These are phyloP conservation scores for Isichthys henryi DNA, from an alignment of 2,113 vertebrate species.

Conservation along the genomic window DNA sequence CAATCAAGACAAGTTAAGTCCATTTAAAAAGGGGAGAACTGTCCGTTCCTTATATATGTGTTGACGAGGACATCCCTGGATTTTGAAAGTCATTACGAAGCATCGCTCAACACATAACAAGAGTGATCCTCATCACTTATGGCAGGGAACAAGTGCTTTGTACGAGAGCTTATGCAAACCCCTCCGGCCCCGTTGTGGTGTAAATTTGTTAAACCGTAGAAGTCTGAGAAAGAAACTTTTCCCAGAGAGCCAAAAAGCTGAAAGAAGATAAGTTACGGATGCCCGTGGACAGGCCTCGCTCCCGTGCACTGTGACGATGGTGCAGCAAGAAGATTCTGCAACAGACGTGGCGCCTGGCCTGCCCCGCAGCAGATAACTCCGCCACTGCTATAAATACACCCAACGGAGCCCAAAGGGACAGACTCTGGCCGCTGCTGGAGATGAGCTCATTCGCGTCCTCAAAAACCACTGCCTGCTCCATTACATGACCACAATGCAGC, in stretches of 20 bases:
- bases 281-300: neutral
- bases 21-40: neutral
- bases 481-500: slow-evolving; percentile 34
- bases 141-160: neutral
- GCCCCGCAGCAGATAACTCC: slow-evolving; percentile 13
- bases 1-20: neutral
- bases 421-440: neutral
- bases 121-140: neutral
- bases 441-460: slow-evolving; percentile 11
- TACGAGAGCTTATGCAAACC: neutral
- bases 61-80: neutral
- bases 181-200: neutral
- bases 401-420: neutral
- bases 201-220: neutral
- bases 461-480: slow-evolving; percentile 33
- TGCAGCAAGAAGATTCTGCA: neutral
- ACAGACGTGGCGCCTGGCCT: neutral
- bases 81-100: neutral
- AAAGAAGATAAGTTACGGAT: neutral
- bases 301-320: neutral
- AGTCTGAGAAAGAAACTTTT: neutral
- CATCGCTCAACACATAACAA: neutral
- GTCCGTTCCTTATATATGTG: neutral
- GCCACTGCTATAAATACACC: slow-evolving; percentile 33
- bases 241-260: neutral